Evolutionary conservation across 2,888 invertebrate genomes (phyloP), one percentile per base, ranked within the genome.

Genomic region (Deroplatys truncata): DNA sequence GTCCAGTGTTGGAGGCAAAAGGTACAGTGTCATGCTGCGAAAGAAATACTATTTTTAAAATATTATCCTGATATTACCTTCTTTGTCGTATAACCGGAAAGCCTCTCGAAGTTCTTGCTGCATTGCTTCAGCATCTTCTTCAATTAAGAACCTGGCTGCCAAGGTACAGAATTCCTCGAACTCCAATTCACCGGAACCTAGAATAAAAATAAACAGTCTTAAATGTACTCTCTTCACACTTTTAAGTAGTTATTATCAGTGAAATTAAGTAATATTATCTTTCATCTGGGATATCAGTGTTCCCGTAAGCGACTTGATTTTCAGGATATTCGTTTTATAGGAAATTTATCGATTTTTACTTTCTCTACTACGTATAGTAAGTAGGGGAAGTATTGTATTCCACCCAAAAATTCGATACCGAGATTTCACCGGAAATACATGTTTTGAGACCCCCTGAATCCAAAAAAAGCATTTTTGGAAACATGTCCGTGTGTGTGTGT

Each of bases 21-120:
- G 5, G 5, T 31, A 31, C 31, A 2, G 5, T 31, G 31, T 31
- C 31, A 31, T 31, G 31, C 31, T 31, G 3, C 5, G 31, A 31
- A n/a, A n/a, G n/a, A n/a, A n/a, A n/a, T n/a, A n/a, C n/a, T n/a
- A n/a, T n/a, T n/a, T n/a, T n/a, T n/a, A n/a, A n/a, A n/a, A n/a
- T 5, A 9, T 5, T 8, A 56, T 56, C 0, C 2, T 16, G 56
- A 1, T 28, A 86, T 91, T 90, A 93, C 94, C 94, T 92, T 94
- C 94, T 92, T 95, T 95, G 92, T 96, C 95, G 92, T 96, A 94
- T 28, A 96, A 94, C 90, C 95, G 93, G 93, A 95, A 95, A 84
- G 95, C 95, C 92, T 95, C 95, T 91, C 95, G 93, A 86, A 96
- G 92, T 92, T 95, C 95, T 90, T 95, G 94, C 91, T 95, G 95